phyloP scores from a whole-genome alignment of 2,888 invertebrate species.

The Diadromus collaris region DNA sequence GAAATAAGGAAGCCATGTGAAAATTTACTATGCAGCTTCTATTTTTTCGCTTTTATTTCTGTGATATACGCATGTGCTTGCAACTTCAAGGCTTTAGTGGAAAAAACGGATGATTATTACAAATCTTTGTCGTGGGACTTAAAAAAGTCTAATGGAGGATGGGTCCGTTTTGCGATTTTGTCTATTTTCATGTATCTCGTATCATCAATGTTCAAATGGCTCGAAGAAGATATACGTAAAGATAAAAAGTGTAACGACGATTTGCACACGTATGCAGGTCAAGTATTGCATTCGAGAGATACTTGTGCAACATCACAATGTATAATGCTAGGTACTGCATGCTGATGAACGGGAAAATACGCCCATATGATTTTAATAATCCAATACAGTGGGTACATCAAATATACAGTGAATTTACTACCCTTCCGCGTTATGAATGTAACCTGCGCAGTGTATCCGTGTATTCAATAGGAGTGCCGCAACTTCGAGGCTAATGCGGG shows the following conservation, averaged over 20 bases:
- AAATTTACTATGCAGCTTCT: no score
- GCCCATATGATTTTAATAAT: neutral
- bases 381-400: slow-evolving; percentile 1
- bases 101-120: no score
- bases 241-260: neutral
- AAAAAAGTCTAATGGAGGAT: no score
- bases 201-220: neutral
- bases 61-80: neutral
- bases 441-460: slow-evolving; percentile 39
- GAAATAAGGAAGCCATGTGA: no score
- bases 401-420: slow-evolving; percentile 9
- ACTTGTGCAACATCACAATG: neutral
- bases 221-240: neutral
- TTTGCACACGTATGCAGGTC: neutral
- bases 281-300: neutral
- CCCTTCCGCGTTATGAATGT: slow-evolving; percentile 15
- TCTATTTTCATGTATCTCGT: neutral
- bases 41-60: neutral
- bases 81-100: neutral
- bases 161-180: no score
- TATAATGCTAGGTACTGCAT: neutral
- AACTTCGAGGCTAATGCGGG: slow-evolving; percentile 11
- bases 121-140: no score
- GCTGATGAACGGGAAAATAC: neutral
- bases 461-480: slow-evolving; percentile 51